phyloP scores from a whole-genome alignment of 1,140 invertebrate species.

The Pararge aegeria region DNA sequence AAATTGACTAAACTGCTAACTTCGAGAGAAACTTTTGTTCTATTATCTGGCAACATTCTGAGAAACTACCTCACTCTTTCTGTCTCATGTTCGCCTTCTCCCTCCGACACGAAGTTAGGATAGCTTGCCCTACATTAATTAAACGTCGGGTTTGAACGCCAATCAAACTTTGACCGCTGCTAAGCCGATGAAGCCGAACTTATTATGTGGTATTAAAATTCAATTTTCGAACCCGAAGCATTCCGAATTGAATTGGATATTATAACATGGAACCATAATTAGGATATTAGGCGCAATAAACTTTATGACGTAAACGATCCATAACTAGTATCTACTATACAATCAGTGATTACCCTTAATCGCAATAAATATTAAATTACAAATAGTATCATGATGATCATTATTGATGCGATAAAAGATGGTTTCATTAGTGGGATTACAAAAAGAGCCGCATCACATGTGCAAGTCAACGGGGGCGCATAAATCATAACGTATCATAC shows the following conservation, averaged over 20 bases:
- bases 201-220: conserved; percentile 77
- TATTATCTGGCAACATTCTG: conserved; percentile 66
- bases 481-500: conserved; percentile 74
- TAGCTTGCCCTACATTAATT: conserved; percentile 68
- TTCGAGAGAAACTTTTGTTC: conserved; percentile 54
- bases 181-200: conserved; percentile 72
- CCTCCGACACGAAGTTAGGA: conserved; percentile 46
- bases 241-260: conserved; percentile 58
- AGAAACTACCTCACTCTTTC: conserved; percentile 45
- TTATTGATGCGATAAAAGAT: conserved; percentile 10
- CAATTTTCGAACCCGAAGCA: conserved; percentile 61
- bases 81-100: conserved; percentile 34
- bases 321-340: no score
- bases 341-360: conserved; percentile 8
- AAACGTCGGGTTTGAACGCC: conserved; percentile 70
- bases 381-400: background rate
- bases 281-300: conserved; percentile 33
- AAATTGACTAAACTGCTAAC: conserved; percentile 42
- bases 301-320: conserved; percentile 10
- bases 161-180: conserved; percentile 75
- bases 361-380: background rate
- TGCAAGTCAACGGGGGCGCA: conserved; percentile 53
- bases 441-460: conserved; percentile 65
- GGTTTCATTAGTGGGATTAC: conserved; percentile 42
- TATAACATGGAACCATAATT: conserved; percentile 48